Conservation (phyloP, 2,113 vertebrate genomes). For the Struthidea cinerea region DNA sequence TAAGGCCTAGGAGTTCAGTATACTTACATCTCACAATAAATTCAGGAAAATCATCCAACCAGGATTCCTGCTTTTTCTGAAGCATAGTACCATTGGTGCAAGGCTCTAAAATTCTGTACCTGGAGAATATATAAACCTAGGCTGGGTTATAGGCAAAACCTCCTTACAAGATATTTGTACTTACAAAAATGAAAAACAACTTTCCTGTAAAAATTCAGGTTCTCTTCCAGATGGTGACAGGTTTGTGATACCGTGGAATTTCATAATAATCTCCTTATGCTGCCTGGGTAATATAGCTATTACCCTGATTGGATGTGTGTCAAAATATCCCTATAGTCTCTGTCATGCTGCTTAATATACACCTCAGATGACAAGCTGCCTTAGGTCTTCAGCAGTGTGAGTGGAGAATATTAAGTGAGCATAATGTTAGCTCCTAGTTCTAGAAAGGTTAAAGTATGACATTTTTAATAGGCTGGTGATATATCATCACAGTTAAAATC, state of each 20-base stretch:
- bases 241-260: neutral
- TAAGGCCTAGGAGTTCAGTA: neutral
- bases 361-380: neutral
- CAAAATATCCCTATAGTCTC: conserved; percentile 54
- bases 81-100: neutral
- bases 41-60: neutral
- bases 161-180: neutral
- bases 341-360: conserved; percentile 21
- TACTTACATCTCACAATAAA: neutral
- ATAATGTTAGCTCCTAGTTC: neutral
- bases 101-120: neutral
- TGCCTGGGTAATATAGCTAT: conserved; percentile 34
- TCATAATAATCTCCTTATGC: conserved; percentile 15
- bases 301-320: conserved; percentile 39
- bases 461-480: neutral
- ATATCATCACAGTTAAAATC: neutral
- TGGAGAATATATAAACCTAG: neutral
- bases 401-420: conserved; percentile 23
- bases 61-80: neutral
- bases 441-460: neutral
- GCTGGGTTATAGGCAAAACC: neutral
- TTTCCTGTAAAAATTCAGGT: neutral
- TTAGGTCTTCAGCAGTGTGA: neutral
- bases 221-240: neutral
- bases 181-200: neutral